Evolutionary conservation across 2,113 vertebrate species (phyloP), one percentile per base, ranked within the genome.

Genomic region (Xenopus borealis): DNA sequence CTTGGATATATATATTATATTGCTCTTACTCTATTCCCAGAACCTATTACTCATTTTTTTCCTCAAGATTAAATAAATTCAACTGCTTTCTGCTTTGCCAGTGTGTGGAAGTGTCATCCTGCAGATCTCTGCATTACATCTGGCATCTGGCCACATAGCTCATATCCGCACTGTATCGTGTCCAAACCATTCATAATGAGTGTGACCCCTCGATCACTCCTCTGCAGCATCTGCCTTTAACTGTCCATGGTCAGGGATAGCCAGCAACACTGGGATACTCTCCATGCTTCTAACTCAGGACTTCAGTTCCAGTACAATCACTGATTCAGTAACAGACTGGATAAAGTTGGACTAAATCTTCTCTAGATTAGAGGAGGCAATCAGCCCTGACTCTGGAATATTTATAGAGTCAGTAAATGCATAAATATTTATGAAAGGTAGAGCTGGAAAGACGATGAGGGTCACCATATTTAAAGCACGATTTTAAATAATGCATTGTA

Each of bases 61-160:
- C 64, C 58, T 64, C 30, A 30, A 23, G 57, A 76, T 76, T 69
- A 70, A 70, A 76, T 76, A 76, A 63, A 76, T 70, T 76, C 74
- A 53, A 30, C 57, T 67, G 69, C 74, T 70, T 70, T 69, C 59
- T 70, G 58, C 47, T 70, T 67, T 40, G 74, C 74, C 16, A 76
- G 67, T 70, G 58, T 76, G 66, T 69, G 52, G 66, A 70, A 76
- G 63, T 76, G 74, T 76, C 74, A 64, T 70, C 74, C 74, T 76
- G 74, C 74, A 70, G 66, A 76, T 76, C 66, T 76, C 74, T 76
- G 74, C 74, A 76, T 76, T 76, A 76, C 74, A 70, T 76, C 74
- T 76, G 74, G 74, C 74, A 64, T 64, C n/a, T 27, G 62, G 74
- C 74, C 74, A 76, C 61, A 19, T 62, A 70, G 57, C 74, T 76